Base-by-base conservation (phyloP, 2,797 vertebrate genomes). In the Tragopan temminckii region DNA sequence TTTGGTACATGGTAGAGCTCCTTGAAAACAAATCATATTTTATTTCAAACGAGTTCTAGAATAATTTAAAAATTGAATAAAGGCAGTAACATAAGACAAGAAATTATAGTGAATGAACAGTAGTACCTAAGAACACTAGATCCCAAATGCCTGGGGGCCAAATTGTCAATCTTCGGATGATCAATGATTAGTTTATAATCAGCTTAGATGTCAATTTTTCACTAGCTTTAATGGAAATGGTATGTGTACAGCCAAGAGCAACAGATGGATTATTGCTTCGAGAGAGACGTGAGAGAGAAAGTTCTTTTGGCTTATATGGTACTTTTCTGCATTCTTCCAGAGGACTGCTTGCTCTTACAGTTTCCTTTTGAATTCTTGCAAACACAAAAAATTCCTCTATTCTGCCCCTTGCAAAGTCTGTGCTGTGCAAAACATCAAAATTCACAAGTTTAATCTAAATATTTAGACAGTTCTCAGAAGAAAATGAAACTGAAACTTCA, bases 1-100 rank as follows among this genome's bases (percentile, higher is more conserved):
- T 99, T 99, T 97, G 98, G 97, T 59, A 97, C 91, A 19, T 98
- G 97, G 70, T 97, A 95, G 53, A 96, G 97, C 62, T 97, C 98
- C 99, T 99, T 95, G 89, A 97, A 80, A 76, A 16, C 2, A 14
- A 50, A 72, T 31, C 36, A 97, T 67, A 96, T 95, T 46, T 40
- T 79, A 63, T 16, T 69, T 81, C 1, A 86, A 43, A 63, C 18
- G 35, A 63, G 7, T 43, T 80, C 8, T 58, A 70, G 8, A 68
- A 70, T 31, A 40, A 42, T 42, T 23, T 36, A 20, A 50, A 58
- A 58, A 6, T 62, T 19, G 59, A 23, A 33, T 71, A 59, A 21
- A 33, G 71, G 79, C 36, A 74, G 16, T n/a, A 84, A 46, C 11
- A 36, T 0, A 48, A 31, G 58, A 48, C 25, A 79, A 42, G 2